These are phyloP conservation scores for Pampus argenteus DNA, from an alignment of 2,797 vertebrate species.

Conservation along the genomic window DNA sequence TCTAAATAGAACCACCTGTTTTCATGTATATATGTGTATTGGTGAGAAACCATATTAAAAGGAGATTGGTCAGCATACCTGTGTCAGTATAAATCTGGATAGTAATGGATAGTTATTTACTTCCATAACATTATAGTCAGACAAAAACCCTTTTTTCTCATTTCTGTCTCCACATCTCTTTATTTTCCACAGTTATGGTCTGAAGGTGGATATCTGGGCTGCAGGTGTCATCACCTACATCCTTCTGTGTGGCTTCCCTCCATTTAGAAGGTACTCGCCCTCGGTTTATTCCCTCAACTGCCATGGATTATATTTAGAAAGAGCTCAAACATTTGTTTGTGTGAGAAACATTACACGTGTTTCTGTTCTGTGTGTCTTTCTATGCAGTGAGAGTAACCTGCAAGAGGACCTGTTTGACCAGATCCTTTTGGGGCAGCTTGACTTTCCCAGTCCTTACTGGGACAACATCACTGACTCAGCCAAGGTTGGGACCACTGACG, in stretches of 20 bases:
- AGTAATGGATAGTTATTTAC: too few species aligned
- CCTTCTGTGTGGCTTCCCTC: slow-evolving; percentile 96
- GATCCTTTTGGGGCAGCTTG: slow-evolving; percentile 92
- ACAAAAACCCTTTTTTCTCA: too few species aligned
- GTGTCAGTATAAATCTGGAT: background rate
- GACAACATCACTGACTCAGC: slow-evolving; percentile 95
- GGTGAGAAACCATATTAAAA: background rate
- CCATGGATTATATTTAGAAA: background rate
- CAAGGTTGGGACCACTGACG: slow-evolving; percentile 85
- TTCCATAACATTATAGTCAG: too few species aligned
- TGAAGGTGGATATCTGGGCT: slow-evolving; percentile 99
- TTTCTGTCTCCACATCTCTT: background rate
- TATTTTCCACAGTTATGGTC: slow-evolving; percentile 88
- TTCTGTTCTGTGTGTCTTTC: background rate
- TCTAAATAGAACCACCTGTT: slow-evolving; percentile 27
- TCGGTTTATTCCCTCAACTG: too few species aligned
- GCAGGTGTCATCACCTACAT: slow-evolving; percentile 98
- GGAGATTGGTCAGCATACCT: background rate
- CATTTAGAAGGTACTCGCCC: slow-evolving; percentile 91
- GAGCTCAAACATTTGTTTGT: background rate
- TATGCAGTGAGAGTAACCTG: slow-evolving; percentile 91
- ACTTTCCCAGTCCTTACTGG: slow-evolving; percentile 98
- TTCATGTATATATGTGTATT: background rate
- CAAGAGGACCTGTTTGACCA: slow-evolving; percentile 99
- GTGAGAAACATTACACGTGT: background rate